These are phyloP conservation scores for Siniperca undulata DNA, from an alignment of 2,797 vertebrate species.

Conservation along the genomic window DNA sequence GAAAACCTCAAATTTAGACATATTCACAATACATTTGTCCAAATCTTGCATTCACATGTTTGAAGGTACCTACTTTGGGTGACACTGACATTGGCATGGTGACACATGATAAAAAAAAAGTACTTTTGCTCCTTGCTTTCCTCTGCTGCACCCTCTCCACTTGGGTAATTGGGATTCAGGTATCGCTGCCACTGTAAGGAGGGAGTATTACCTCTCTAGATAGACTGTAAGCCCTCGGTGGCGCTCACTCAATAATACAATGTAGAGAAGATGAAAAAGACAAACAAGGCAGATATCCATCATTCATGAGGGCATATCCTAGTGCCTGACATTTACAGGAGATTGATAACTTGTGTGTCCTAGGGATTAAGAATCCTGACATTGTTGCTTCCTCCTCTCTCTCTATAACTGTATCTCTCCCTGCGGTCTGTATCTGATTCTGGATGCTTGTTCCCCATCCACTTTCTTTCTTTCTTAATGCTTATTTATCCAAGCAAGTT, in stretches of 20 bases:
- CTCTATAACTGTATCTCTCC: constrained; percentile 41
- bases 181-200: constrained; percentile 48
- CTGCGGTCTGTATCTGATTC: constrained; percentile 30
- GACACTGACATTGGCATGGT: constrained; percentile 6
- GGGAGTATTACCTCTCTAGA: constrained; percentile 68
- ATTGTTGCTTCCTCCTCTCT: constrained; percentile 53
- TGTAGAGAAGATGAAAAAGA: constrained; percentile 64
- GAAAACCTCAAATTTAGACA: neutral
- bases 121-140: neutral
- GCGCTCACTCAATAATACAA: constrained; percentile 63
- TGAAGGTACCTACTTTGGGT: neutral
- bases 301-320: constrained; percentile 81
- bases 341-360: constrained; percentile 77
- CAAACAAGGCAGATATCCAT: constrained; percentile 81
- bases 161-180: constrained; percentile 73
- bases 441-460: neutral
- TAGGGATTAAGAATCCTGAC: constrained; percentile 71
- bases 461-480: constrained; percentile 12
- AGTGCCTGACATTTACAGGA: constrained; percentile 82
- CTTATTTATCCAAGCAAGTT: constrained; percentile 62
- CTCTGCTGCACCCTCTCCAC: constrained; percentile 18
- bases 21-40: neutral
- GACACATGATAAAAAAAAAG: constrained; percentile 9
- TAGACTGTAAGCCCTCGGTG: constrained; percentile 65
- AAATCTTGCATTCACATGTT: neutral